phyloP scores from a whole-genome alignment of 1,140 invertebrate species.

The Drosophila parabipectinata region DNA sequence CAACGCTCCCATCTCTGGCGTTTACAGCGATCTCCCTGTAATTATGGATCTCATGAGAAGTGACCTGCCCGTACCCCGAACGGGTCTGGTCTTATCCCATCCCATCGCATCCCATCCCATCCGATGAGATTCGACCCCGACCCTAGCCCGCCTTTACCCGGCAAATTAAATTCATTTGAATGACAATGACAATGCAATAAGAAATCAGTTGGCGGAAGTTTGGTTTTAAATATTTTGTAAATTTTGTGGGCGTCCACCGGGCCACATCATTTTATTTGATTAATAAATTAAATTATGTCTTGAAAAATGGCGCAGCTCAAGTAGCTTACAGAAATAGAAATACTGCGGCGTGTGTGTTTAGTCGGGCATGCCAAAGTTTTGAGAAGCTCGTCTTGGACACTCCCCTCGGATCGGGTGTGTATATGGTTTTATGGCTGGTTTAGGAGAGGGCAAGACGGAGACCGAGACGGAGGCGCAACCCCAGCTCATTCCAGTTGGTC shows the following conservation, averaged over 20 bases:
- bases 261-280: slow-evolving; percentile 22
- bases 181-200: slow-evolving; percentile 52
- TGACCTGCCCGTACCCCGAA: slow-evolving; percentile 46
- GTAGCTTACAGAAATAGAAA: slow-evolving; percentile 11
- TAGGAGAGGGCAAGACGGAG: background rate
- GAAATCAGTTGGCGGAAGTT: slow-evolving; percentile 68
- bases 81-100: slow-evolving; percentile 21
- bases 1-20: slow-evolving; percentile 21
- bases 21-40: slow-evolving; percentile 49
- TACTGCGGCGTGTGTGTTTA: slow-evolving; percentile 57
- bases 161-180: slow-evolving; percentile 63
- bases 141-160: slow-evolving; percentile 29
- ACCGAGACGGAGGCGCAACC: slow-evolving; percentile 23
- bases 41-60: slow-evolving; percentile 56
- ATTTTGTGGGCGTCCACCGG: slow-evolving; percentile 74
- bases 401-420: slow-evolving; percentile 47
- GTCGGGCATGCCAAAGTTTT: slow-evolving; percentile 58
- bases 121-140: slow-evolving; percentile 15
- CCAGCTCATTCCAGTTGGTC: slow-evolving; percentile 74
- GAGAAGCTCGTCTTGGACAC: slow-evolving; percentile 65
- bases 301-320: slow-evolving; percentile 62
- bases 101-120: slow-evolving; percentile 15
- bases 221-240: slow-evolving; percentile 82
- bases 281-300: slow-evolving; percentile 35
- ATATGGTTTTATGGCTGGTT: slow-evolving; percentile 1